Evolutionary conservation across 2,113 vertebrate genomes (phyloP).

Genomic region (Poecile atricapillus): DNA sequence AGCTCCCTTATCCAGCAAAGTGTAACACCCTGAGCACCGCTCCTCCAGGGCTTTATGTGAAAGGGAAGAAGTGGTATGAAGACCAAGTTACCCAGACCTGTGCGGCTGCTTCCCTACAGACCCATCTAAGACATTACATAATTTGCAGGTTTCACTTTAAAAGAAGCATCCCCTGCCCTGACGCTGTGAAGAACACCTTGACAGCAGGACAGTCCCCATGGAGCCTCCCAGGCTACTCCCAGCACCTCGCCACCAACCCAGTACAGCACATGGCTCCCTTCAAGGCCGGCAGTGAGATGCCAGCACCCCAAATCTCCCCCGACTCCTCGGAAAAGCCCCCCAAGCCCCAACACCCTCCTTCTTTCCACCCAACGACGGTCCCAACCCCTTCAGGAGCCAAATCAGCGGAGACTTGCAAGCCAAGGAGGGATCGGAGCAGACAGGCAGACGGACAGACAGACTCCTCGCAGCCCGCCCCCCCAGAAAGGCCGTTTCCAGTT

Average conservation of each 20-base stretch:
- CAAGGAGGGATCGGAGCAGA: not conserved
- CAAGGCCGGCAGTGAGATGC: not conserved
- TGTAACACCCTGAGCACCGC: rapidly evolving
- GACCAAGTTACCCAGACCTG: not conserved
- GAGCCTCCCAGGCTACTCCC: not conserved
- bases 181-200: not conserved
- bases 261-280: not conserved
- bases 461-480: not conserved
- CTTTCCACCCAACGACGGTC: not conserved
- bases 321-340: not conserved
- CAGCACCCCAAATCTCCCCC: not conserved
- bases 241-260: not conserved
- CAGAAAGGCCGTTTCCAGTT: not conserved
- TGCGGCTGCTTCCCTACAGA: not conserved
- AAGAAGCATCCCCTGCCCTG: not conserved
- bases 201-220: not conserved
- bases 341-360: not conserved
- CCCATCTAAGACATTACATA: not conserved
- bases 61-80: not conserved
- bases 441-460: not conserved
- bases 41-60: not conserved
- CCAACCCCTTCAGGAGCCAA: not conserved
- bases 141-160: not conserved
- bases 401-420: not conserved
- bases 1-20: not conserved